These are phyloP conservation scores for Acanthiza pusilla DNA, from an alignment of 2,797 vertebrate species.

Conservation along the genomic window DNA sequence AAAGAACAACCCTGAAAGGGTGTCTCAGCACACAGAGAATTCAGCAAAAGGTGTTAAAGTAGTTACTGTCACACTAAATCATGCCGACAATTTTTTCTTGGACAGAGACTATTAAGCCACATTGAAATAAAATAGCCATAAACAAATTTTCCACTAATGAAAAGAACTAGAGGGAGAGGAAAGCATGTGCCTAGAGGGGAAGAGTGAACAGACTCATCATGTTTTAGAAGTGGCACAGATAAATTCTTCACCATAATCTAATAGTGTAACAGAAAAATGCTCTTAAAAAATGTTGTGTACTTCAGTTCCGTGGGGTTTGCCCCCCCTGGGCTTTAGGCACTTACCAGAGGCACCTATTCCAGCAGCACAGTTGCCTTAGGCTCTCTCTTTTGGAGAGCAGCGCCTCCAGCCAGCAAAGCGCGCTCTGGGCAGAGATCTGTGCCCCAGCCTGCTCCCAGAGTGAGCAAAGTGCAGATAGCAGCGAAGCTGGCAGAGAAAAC, in stretches of 20 bases:
- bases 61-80: neutral
- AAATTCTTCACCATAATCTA: neutral
- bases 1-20: neutral
- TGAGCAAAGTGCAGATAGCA: neutral
- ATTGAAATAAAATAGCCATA: neutral
- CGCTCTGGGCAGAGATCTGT: neutral
- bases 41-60: neutral
- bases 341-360: neutral
- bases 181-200: neutral
- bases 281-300: neutral
- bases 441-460: neutral
- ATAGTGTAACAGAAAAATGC: neutral
- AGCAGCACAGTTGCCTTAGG: neutral
- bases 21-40: neutral
- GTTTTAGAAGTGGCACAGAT: neutral
- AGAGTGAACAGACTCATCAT: neutral
- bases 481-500: neutral
- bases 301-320: accelerated
- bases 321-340: neutral
- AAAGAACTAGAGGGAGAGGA: neutral
- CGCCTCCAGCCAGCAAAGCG: neutral
- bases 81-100: neutral
- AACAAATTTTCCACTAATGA: neutral
- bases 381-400: neutral
- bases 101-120: neutral